Conservation (phyloP, 1,140 invertebrate genomes). For the Lepidurus couesii region DNA sequence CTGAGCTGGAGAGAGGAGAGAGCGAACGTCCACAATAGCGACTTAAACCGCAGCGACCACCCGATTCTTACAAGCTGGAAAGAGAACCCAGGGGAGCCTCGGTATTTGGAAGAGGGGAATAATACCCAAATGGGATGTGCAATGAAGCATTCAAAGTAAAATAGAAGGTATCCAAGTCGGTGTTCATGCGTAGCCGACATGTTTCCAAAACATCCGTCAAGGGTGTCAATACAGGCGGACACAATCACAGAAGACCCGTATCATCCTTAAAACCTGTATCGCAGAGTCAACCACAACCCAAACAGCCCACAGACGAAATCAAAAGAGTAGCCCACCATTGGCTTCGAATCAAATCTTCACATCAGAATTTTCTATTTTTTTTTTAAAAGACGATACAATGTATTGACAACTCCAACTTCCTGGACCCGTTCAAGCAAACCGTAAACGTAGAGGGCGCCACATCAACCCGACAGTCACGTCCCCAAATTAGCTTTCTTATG, state of each 20-base stretch:
- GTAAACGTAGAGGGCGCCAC: not conserved
- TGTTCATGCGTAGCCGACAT: conserved; percentile 27
- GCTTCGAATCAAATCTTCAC: conserved; percentile 11
- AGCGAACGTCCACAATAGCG: not conserved
- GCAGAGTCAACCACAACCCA: too few species aligned
- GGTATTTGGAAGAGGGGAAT: not conserved
- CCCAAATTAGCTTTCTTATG: conserved; percentile 4
- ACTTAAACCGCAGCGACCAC: conserved; percentile 5
- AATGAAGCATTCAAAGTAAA: conserved; percentile 10
- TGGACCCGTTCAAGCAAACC: not conserved
- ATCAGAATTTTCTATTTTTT: not conserved
- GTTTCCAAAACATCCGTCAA: conserved; percentile 30
- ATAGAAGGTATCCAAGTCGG: conserved; percentile 12
- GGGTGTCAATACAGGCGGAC: conserved; percentile 19
- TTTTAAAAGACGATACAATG: not conserved
- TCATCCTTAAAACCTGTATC: conserved; percentile 1
- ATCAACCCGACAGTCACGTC: not conserved
- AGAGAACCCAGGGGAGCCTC: not conserved
- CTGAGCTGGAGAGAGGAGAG: not conserved
- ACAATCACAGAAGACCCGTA: not conserved
- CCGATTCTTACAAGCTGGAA: not conserved
- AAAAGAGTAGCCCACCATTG: not conserved
- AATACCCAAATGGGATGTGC: not conserved
- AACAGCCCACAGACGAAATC: not conserved
- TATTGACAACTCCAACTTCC: not conserved